These are phyloP conservation scores for Xyrichtys novacula DNA, from an alignment of 2,797 vertebrate species.

Conservation along the genomic window DNA sequence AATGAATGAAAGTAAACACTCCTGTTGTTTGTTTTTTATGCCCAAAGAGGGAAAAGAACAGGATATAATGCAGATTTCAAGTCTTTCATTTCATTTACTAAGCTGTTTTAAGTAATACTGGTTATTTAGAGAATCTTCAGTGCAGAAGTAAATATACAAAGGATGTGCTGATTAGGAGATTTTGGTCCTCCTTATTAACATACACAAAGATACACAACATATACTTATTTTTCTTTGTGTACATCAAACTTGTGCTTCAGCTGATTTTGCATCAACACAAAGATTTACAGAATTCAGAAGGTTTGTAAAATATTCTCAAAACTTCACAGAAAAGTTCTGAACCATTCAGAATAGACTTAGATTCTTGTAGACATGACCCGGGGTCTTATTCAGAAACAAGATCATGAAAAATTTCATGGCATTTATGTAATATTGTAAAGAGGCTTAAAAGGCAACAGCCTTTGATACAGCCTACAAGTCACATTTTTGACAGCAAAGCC, in stretches of 20 bases:
- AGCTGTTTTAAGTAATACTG: no score
- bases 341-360: neutral
- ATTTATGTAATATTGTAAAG: neutral
- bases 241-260: neutral
- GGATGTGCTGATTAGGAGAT: no score
- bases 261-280: neutral
- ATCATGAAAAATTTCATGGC: neutral
- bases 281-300: neutral
- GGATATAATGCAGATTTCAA: no score
- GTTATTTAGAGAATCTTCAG: no score
- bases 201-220: no score
- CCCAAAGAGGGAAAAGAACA: no score
- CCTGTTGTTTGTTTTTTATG: no score
- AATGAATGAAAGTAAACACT: no score
- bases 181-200: no score
- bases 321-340: neutral
- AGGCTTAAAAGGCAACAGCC: neutral
- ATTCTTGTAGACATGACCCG: neutral
- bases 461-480: constrained; percentile 9
- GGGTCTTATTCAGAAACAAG: neutral
- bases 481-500: constrained; percentile 6
- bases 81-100: no score
- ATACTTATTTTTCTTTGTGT: no score
- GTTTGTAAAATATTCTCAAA: neutral
- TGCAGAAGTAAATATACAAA: no score